Evolutionary conservation across 2,797 vertebrate species (phyloP).

Genomic region (Sternotherus odoratus): DNA sequence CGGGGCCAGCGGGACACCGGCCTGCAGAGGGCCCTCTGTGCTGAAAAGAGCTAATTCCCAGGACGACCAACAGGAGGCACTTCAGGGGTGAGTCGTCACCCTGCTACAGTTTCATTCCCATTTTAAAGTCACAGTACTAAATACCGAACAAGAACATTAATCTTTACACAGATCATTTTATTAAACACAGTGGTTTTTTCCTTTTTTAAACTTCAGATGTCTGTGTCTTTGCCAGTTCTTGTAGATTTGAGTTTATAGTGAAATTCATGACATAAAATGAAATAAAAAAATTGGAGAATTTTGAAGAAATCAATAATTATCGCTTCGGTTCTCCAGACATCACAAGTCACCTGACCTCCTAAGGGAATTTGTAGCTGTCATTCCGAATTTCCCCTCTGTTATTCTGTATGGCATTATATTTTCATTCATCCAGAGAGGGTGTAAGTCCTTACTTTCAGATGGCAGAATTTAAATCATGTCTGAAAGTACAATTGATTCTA

Average conservation of each 20-base stretch:
- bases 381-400: constrained; percentile 63
- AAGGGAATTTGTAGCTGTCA: constrained; percentile 73
- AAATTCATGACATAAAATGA: constrained; percentile 60
- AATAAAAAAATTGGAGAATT: constrained; percentile 32
- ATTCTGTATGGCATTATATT: constrained; percentile 57
- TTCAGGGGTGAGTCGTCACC: too few relatives aligned
- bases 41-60: too few relatives aligned
- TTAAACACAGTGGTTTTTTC: constrained; percentile 27
- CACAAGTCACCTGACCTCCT: constrained; percentile 70
- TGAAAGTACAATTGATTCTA: constrained; percentile 63
- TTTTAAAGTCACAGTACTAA: constrained; percentile 15
- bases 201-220: constrained; percentile 49
- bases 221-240: constrained; percentile 18
- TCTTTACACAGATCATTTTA: constrained; percentile 38
- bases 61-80: too few relatives aligned
- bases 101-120: background rate
- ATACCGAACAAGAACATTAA: constrained; percentile 7
- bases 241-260: constrained; percentile 48
- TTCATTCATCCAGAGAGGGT: too few relatives aligned
- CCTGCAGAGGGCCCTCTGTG: too few relatives aligned
- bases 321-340: constrained; percentile 41
- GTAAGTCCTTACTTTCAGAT: constrained; percentile 64
- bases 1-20: too few relatives aligned
- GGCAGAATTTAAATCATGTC: constrained; percentile 74
- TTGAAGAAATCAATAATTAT: constrained; percentile 42